phyloP scores from a whole-genome alignment of 2,113 vertebrate species.

The Pachyramphus minor region DNA sequence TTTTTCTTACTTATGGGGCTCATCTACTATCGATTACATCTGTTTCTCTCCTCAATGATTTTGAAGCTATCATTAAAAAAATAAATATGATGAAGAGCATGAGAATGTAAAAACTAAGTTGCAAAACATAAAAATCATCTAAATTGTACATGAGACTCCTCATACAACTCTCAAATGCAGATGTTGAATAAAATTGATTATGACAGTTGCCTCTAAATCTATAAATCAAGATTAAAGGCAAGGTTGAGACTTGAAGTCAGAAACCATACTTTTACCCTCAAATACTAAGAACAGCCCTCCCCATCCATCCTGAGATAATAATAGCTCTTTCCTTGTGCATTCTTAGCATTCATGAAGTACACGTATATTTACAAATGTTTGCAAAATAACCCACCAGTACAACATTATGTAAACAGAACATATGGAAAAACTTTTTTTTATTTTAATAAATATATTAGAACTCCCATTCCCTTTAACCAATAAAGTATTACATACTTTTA shows the following conservation, averaged over 20 bases:
- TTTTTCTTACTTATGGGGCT: neutral
- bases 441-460: neutral
- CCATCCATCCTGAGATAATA: neutral
- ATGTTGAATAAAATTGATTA: neutral
- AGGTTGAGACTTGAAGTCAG: neutral
- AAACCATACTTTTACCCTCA: neutral
- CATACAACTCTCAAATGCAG: neutral
- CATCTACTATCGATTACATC: neutral
- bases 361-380: neutral
- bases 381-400: neutral
- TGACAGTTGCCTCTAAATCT: neutral
- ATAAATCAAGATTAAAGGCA: neutral
- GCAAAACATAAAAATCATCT: neutral
- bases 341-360: neutral
- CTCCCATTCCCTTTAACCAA: neutral
- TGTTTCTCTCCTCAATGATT: neutral
- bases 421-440: neutral
- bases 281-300: neutral
- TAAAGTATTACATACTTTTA: neutral
- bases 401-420: neutral
- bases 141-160: neutral
- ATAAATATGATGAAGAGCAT: neutral
- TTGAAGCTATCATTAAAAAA: neutral
- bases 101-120: neutral
- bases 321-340: neutral